Evolutionary conservation across 2,888 invertebrate species (phyloP).

Genomic region (Hydrotaea cyrtoneurina): DNA sequence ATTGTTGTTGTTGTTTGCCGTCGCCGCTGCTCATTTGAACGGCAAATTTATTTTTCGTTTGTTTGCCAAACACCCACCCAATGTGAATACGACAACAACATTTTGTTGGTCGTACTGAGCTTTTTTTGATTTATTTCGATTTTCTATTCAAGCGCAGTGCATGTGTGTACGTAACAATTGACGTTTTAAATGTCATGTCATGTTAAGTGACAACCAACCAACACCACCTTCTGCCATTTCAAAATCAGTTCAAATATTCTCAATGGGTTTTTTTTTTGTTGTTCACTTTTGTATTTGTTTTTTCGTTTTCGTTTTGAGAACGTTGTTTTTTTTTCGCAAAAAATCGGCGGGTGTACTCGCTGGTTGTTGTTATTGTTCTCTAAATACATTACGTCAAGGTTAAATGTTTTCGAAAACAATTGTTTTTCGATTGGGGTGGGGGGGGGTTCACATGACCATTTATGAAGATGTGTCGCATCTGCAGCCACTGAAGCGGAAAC

Average conservation of each 20-base stretch:
- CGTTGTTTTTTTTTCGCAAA: not conserved
- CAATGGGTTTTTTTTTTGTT: conserved; percentile 17
- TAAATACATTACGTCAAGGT: conserved; percentile 50
- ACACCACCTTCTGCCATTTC: conserved; percentile 11
- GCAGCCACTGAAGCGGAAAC: conserved; percentile 57
- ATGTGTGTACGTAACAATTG: conserved; percentile 18
- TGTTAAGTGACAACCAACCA: not conserved
- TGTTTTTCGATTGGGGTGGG: conserved; percentile 2
- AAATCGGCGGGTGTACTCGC: conserved; percentile 4
- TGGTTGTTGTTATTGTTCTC: conserved; percentile 25
- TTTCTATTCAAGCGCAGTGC: not conserved
- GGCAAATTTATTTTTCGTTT: not conserved
- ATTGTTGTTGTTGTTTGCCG: too few species aligned
- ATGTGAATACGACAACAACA: not conserved
- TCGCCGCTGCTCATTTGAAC: not conserved
- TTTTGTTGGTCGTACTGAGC: not conserved
- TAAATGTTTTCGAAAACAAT: conserved; percentile 33
- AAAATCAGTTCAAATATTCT: conserved; percentile 50
- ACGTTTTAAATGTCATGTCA: conserved; percentile 52
- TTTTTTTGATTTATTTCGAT: conserved; percentile 6
- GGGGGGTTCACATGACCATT: conserved; percentile 41
- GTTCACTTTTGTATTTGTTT: not conserved
- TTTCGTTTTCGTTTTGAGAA: not conserved
- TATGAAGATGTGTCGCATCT: conserved; percentile 29
- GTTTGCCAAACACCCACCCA: conserved; percentile 18